Base-by-base conservation (phyloP, 1,140 invertebrate species). In the Brachionus rotundiformis region DNA sequence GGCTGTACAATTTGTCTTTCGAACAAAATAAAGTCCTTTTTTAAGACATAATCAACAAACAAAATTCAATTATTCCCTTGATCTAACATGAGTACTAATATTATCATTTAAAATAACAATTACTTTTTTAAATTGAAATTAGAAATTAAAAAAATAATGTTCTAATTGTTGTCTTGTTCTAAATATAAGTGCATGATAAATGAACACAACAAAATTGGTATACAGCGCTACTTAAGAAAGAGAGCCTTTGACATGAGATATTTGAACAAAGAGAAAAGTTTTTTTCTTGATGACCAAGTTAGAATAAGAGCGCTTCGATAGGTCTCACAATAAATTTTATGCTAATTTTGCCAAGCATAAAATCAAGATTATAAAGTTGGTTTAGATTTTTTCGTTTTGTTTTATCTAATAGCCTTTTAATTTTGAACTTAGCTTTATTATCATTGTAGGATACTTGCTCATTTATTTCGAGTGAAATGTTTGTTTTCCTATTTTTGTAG, bases 391-490 rank as follows among this genome's bases (percentile, higher is more conserved):
- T n/a, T n/a, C n/a, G n/a, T n/a, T n/a, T n/a, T n/a, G n/a, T n/a
- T n/a, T 73, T 73, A 44, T 73, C 39, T 73, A 44, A 73, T 73
- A 41, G 68, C 23, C 68, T 73, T 73, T 73, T 73, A 73, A 73
- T 73, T 73, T 73, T 73, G 36, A 47, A 73, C 36, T 44, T 44
- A 13, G 11, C 33, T 31, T 39, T 36, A 23, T n/a, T 44, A 25
- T n/a, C 16, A 68, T 44, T 44, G 23, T 16, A 71, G 13, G 19
- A 23, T 73, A 29, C 23, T 44, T 44, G 25, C 10, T 44, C 33
- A 16, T 71, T 39, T 71, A 36, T 2, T 71, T 36, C 61, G 16
- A 33, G 8, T 68, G 16, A 16, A 68, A 36, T 68, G 16, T 36
- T 33, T 33, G 33, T 68, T 36, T 68, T 33, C 33, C 16, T 68